Base-by-base conservation (phyloP, 2,888 invertebrate genomes). In the Podabrus alpinus region DNA sequence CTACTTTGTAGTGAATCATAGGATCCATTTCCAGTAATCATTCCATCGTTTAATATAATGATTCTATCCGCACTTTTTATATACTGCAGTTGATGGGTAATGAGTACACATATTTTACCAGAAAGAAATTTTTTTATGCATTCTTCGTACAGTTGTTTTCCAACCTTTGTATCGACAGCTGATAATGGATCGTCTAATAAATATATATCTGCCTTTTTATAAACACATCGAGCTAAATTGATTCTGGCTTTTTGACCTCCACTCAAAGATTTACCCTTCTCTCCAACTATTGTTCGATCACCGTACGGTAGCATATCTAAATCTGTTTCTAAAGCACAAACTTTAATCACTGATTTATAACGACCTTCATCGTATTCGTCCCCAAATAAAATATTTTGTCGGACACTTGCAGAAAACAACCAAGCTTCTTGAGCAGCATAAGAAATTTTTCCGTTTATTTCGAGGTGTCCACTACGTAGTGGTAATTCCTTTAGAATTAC, bases 181-280 rank as follows among this genome's bases (percentile, higher is more conserved):
- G 93, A 93, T 19, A 95, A 86, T 0, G 94, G 94, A 94, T 96
- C 95, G 82, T 96, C 95, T 67, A 95, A 85, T 24, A 95, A 87
- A 83, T 95, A 95, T 61, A 95, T 90, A 81, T 95, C 95, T 0
- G 94, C 94, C 80, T 93, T 90, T 81, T 91, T 91, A 83, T 95
- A 95, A 68, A 94, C 87, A 0, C 93, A 91, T 81, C 94, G 88
- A 0, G 93, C 94, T 66, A 95, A 87, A 84, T 93, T 94, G 59
- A 95, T 91, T 77, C 95, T 89, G 1, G 95, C 94, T 84, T 91
- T 91, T 86, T 95, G 95, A n/a, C 95, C 95, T 10, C 95, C 95
- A 19, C 94, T 94, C 9, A 95, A 86, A 13, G 92, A 92, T 0
- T 92, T 90, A 10, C 95, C 95, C 61, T 93, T 89, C 81, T 95